phyloP scores from a whole-genome alignment of 2,113 vertebrate genomes.

The Pachyramphus minor region DNA sequence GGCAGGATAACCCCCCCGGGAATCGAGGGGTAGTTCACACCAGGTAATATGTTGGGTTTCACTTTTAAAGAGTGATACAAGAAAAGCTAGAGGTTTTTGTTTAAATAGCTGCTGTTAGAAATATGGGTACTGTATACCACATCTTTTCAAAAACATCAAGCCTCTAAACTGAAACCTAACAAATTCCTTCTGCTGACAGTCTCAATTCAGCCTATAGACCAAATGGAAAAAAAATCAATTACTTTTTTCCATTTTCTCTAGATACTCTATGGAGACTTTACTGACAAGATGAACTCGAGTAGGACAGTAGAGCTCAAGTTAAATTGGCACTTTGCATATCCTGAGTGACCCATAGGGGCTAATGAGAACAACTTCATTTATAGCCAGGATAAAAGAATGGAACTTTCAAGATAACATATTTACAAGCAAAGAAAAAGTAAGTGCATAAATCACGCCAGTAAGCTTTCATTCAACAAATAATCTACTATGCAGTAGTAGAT shows the following conservation, averaged over 20 bases:
- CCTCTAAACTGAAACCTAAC: not conserved
- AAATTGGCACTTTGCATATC: not conserved
- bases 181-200: not conserved
- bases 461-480: not conserved
- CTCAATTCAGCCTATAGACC: not conserved
- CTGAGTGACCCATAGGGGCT: not conserved
- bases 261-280: not conserved
- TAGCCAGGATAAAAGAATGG: not conserved
- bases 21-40: not conserved
- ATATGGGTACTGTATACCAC: not conserved
- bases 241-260: not conserved
- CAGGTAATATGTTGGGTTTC: not conserved
- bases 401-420: not conserved
- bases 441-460: not conserved
- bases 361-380: not conserved
- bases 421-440: not conserved
- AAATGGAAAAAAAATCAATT: not conserved
- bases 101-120: not conserved
- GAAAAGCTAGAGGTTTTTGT: not conserved
- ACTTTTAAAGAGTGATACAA: not conserved
- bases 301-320: not conserved
- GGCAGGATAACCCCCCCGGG: too few relatives aligned
- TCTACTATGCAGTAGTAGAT: not conserved
- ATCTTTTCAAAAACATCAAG: not conserved
- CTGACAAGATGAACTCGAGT: not conserved